These are phyloP conservation scores for Onychomys leucogaster DNA, from an alignment of 2,797 vertebrate genomes.

Conservation along the genomic window DNA sequence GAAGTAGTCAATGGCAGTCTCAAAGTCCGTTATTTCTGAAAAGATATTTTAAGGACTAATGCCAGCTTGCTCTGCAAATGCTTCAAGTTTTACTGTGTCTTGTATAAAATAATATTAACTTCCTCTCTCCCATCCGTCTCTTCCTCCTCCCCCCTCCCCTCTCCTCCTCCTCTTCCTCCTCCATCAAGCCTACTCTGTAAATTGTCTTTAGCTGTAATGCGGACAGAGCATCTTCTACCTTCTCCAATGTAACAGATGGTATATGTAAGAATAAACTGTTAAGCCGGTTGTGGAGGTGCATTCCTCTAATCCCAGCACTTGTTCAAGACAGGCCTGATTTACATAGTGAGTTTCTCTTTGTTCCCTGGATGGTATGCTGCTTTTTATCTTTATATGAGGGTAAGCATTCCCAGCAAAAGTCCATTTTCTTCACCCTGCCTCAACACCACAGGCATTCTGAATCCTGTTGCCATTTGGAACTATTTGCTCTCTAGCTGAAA, in stretches of 20 bases:
- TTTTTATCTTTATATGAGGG: background rate
- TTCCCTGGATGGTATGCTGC: background rate
- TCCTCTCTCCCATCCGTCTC: background rate
- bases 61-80: background rate
- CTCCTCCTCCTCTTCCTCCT: background rate
- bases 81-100: background rate
- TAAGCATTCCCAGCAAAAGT: background rate
- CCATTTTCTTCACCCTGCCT: background rate
- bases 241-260: background rate
- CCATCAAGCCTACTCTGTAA: background rate
- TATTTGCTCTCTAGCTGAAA: background rate
- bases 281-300: background rate
- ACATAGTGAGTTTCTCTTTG: background rate
- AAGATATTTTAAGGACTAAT: slow-evolving; percentile 44
- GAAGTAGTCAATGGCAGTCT: background rate
- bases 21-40: slow-evolving; percentile 32
- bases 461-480: background rate
- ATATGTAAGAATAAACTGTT: slow-evolving; percentile 26
- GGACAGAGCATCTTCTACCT: background rate
- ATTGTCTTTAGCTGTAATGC: background rate
- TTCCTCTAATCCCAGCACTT: background rate
- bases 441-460: background rate
- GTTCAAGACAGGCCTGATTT: background rate
- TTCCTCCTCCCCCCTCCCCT: accelerated
- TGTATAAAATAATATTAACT: background rate